Base-by-base conservation (phyloP, 2,113 vertebrate genomes). In the Pygathrix nemaeus region DNA sequence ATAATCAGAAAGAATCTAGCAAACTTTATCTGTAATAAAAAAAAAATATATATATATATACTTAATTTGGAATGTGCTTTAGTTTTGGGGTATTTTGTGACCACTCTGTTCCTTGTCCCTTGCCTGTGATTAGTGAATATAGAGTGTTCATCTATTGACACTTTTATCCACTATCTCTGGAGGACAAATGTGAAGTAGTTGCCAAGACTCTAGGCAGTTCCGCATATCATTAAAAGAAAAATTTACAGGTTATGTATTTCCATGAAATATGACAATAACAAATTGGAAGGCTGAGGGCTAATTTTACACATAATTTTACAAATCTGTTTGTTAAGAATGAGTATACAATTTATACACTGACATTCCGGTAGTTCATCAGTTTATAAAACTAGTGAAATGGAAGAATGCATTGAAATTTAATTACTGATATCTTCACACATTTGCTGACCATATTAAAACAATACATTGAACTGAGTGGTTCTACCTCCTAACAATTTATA, bases 221-320 rank as follows among this genome's bases (percentile, higher is more conserved):
- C 55, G 2, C 10, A 82, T 85, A 82, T n/a, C 40, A 82, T 92
- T 89, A 55, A 79, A 87, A 87, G 6, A 66, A 21, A 95, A 72
- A 40, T 73, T 90, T 89, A 90, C 0, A 90, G 27, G 43, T 82
- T 70, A 75, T 32, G 5, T 1, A 82, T 40, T 55, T 70, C 43
- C 8, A 57, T 66, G 76, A 11, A 73, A 48, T 59, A 50, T 57
- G 61, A 83, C 8, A 88, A 79, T 76, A 92, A 96, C 38, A 93
- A 84, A 30, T 45, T 64, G 8, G 72, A 97, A 88, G 25, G 6
- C 12, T 35, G 21, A 96, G 40, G 18, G 40, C 45, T 95, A 92
- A 90, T 88, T 95, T 95, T 97, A 94, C 18, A 73, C 35, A 72
- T 76, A 90, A 90, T 87, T 96, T 96, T 94, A 79, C 1, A 11